phyloP scores from a whole-genome alignment of 2,113 vertebrate genomes.

The Neodon shergylaensis region DNA sequence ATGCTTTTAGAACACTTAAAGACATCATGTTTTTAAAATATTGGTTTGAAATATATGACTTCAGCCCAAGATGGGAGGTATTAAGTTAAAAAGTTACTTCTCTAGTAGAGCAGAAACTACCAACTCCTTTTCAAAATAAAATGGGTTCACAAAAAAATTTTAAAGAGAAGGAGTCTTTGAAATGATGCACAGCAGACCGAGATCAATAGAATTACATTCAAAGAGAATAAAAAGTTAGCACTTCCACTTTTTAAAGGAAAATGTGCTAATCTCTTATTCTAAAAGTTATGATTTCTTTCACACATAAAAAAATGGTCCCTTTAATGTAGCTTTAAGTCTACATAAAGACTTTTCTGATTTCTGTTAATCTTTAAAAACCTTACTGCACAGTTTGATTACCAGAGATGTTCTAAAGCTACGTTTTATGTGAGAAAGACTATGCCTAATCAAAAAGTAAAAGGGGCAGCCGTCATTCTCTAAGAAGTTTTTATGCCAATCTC shows the following conservation, averaged over 20 bases:
- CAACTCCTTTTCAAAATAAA: constrained; percentile 33
- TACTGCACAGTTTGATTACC: not conserved
- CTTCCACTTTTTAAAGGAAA: not conserved
- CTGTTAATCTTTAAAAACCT: constrained; percentile 28
- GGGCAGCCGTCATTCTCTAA: not conserved
- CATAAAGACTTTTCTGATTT: constrained; percentile 10
- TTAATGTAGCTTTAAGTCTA: constrained; percentile 53
- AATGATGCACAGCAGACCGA: not conserved
- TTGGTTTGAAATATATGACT: constrained; percentile 6
- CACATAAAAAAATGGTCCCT: constrained; percentile 5
- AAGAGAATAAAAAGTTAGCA: constrained; percentile 57
- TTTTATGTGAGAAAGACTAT: not conserved
- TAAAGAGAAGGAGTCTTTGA: not conserved
- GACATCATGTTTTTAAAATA: not conserved
- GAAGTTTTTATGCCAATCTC: not conserved
- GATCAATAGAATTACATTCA: constrained; percentile 52
- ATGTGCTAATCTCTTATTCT: constrained; percentile 29
- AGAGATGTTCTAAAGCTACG: not conserved
- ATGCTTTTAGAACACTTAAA: constrained; percentile 15
- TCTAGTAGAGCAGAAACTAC: constrained; percentile 16
- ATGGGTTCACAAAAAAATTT: not conserved
- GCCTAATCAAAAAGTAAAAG: not conserved
- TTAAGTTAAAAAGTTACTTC: constrained; percentile 4
- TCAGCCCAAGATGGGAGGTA: not conserved
- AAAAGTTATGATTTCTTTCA: constrained; percentile 57